These are phyloP conservation scores for Rhinoderma darwinii DNA, from an alignment of 2,113 vertebrate species.

Conservation along the genomic window DNA sequence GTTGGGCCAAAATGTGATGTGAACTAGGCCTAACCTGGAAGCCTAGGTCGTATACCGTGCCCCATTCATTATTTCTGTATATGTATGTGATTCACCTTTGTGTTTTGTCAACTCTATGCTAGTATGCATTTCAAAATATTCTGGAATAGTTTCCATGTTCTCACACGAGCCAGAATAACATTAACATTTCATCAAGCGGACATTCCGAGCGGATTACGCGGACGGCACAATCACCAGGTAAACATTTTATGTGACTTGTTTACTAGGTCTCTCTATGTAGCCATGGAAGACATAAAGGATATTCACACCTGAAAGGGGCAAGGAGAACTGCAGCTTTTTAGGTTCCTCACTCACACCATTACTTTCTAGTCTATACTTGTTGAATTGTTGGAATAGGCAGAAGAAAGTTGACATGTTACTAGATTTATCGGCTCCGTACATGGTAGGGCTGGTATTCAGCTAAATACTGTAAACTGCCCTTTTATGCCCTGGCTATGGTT, in stretches of 20 bases:
- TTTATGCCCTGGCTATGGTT: too few relatives aligned
- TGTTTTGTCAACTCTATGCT: conserved; percentile 44
- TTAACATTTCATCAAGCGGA: not conserved
- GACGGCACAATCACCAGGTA: not conserved
- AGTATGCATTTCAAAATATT: not conserved
- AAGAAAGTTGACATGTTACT: too few relatives aligned
- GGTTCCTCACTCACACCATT: too few relatives aligned
- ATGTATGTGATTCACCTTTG: not conserved
- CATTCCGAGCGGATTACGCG: not conserved
- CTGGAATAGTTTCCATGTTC: conserved; percentile 2
- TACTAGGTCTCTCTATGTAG: not conserved
- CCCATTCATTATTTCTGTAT: not conserved
- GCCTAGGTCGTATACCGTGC: too few relatives aligned
- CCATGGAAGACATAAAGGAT: not conserved
- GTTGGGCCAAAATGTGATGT: too few relatives aligned
- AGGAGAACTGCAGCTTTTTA: not conserved
- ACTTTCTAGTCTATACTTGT: too few relatives aligned
- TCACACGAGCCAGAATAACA: not conserved
- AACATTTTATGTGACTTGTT: not conserved
- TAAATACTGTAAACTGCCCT: too few relatives aligned
- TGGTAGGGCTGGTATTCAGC: too few relatives aligned
- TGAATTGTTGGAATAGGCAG: too few relatives aligned
- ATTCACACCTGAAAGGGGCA: not conserved
- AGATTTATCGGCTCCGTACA: too few relatives aligned
- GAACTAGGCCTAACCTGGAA: too few relatives aligned